These are phyloP conservation scores for Notechis scutatus DNA, from an alignment of 2,113 vertebrate genomes.

Conservation along the genomic window DNA sequence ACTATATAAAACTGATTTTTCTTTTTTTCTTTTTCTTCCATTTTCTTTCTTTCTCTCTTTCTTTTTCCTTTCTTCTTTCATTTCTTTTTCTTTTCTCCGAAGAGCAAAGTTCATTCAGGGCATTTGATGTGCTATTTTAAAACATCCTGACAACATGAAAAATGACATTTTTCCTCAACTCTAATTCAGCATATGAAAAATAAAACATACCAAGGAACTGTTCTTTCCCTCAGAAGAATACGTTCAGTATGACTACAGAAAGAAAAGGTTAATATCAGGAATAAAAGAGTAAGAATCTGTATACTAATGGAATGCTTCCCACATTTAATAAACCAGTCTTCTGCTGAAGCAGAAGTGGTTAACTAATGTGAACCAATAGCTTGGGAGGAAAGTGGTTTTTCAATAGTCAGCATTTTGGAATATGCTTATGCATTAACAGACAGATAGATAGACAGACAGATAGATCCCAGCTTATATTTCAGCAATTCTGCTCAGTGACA, in stretches of 20 bases:
- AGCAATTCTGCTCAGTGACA: not conserved
- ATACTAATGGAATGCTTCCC: not conserved
- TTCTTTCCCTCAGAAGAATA: not conserved
- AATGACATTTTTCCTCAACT: slow-evolving; percentile 9
- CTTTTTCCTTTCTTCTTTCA: not conserved
- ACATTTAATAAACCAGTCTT: not conserved
- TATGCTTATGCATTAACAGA: not conserved
- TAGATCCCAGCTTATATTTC: not conserved
- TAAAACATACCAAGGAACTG: not conserved
- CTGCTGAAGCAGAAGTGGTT: not conserved
- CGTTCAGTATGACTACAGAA: not conserved
- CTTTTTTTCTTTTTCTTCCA: not conserved
- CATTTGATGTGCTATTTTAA: slow-evolving; percentile 3
- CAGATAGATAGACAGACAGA: no score
- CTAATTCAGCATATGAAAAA: not conserved
- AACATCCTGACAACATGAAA: slow-evolving; percentile 21
- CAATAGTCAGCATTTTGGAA: not conserved
- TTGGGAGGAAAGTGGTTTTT: not conserved
- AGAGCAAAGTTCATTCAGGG: slow-evolving; percentile 16
- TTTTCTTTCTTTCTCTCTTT: not conserved
- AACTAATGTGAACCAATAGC: not conserved
- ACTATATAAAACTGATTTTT: not conserved
- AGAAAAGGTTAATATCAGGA: not conserved
- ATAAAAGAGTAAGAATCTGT: not conserved
- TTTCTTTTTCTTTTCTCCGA: not conserved